phyloP scores from a whole-genome alignment of 1,140 invertebrate genomes.

The Oncopodura yosiiana region DNA sequence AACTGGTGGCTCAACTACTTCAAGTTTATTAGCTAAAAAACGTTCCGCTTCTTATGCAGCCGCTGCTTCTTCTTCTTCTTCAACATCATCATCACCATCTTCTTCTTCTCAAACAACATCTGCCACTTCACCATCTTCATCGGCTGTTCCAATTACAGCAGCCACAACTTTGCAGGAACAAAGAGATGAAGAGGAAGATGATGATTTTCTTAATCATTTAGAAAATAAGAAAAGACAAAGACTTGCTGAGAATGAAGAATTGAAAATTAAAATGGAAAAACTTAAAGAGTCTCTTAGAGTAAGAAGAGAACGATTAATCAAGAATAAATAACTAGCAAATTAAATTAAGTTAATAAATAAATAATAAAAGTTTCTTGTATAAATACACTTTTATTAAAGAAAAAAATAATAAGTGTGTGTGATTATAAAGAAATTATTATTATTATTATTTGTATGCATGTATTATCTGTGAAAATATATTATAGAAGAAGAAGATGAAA shows the following conservation, averaged over 20 bases:
- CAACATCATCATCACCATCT: not conserved
- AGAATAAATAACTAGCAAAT: slow-evolving; percentile 26
- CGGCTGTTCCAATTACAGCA: slow-evolving; percentile 3
- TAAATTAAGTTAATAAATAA: no score
- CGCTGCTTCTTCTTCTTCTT: not conserved
- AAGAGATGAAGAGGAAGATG: slow-evolving; percentile 10
- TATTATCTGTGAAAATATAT: not conserved
- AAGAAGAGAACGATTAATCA: no score
- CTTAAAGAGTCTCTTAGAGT: slow-evolving; percentile 23
- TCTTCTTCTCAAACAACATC: not conserved
- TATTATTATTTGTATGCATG: not conserved
- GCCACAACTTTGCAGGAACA: slow-evolving; percentile 10
- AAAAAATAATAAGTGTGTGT: no score
- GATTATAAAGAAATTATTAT: slow-evolving; percentile 3
- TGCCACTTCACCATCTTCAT: not conserved
- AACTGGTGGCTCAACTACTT: no score
- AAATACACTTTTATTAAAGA: no score
- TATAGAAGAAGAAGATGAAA: not conserved
- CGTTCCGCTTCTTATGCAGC: slow-evolving; percentile 1
- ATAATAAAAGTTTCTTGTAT: no score
- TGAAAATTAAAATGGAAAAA: slow-evolving; percentile 23
- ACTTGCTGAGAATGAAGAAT: slow-evolving; percentile 24
- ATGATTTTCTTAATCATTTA: no score
- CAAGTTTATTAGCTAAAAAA: no score
- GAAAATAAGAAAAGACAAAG: no score